Evolutionary conservation across 1,140 invertebrate species (phyloP), one percentile per base, ranked within the genome.

Genomic region (Drosophila bifasciata): DNA sequence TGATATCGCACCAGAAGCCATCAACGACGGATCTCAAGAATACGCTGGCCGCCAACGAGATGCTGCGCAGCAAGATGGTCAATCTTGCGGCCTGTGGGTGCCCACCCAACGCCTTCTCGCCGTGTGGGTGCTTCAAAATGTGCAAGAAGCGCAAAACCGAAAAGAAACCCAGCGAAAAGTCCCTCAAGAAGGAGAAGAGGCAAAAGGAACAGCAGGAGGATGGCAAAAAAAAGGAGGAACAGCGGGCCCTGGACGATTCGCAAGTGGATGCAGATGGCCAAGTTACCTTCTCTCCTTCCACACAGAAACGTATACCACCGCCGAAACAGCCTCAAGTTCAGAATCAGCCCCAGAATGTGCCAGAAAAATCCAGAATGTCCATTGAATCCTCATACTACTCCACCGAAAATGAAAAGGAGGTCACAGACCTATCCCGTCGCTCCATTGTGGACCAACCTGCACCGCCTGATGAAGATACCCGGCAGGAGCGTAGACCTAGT

Each of bases 361-460:
- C 4, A 25, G 32, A 1, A 25, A 11, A 1, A 1, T 46, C 59
- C 21, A 51, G 28, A 11, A 0, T 39, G 1, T 74, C 70, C 6
- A 5, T 45, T 0, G 19, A 49, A 49, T 64, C 59, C 3, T 74
- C 70, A 2, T 25, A 5, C 15, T 74, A 62, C 25, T 44, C 25
- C 19, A 46, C 56, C n/a, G 70, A 74, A 36, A 8, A 32, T 15
- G 41, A 50, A 8, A 3, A 46, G 0, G 28, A 41, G 16, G 25
- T 19, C n/a, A 74, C 28, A 1, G 58, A 63, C 8, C 25, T 73
- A 0, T 15, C 25, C n/a, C 51, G 70, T 9, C 19, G 50, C 2
- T 51, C 5, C 2, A 21, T 7, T 9, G 17, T 1, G 0, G 1
- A 0, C 13, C 6, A 13, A 8, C 1, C n/a, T 13, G 3, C 11